phyloP scores from a whole-genome alignment of 1,140 invertebrate species.

The Zaprionus tsacasi region DNA sequence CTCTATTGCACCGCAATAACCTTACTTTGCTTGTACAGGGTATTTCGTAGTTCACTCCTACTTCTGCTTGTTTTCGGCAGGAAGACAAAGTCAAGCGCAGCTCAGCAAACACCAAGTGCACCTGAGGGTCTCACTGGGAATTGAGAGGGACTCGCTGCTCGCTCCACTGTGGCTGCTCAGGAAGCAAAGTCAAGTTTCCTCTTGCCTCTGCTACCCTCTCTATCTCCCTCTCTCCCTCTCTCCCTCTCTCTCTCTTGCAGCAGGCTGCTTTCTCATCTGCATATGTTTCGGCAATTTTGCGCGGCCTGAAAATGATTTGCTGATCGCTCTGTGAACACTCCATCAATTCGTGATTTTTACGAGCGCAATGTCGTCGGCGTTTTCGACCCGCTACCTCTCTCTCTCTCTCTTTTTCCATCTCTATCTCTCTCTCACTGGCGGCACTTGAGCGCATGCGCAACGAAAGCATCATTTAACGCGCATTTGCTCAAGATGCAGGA shows the following conservation, averaged over 20 bases:
- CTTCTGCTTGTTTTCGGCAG: constrained; percentile 14
- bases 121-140: constrained; percentile 54
- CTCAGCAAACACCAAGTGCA: constrained; percentile 62
- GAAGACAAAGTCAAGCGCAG: constrained; percentile 29
- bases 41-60: background rate
- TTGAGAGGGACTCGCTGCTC: constrained; percentile 29
- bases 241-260: constrained; percentile 3
- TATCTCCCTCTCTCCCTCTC: constrained; percentile 52
- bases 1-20: no score
- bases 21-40: background rate
- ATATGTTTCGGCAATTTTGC: constrained; percentile 81
- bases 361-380: constrained; percentile 73
- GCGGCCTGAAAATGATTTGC: constrained; percentile 82
- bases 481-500: constrained; percentile 60
- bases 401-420: background rate
- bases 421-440: background rate
- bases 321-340: constrained; percentile 81
- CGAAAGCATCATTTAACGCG: constrained; percentile 83
- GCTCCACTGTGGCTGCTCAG: constrained; percentile 35
- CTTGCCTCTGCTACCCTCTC: background rate
- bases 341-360: constrained; percentile 84
- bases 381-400: constrained; percentile 4
- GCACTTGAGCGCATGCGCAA: constrained; percentile 67
- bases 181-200: constrained; percentile 34
- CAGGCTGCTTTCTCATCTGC: constrained; percentile 60